Conservation (phyloP, 37 sponge, comb jelly and placozoan genomes). For the Haliclona indistincta region DNA sequence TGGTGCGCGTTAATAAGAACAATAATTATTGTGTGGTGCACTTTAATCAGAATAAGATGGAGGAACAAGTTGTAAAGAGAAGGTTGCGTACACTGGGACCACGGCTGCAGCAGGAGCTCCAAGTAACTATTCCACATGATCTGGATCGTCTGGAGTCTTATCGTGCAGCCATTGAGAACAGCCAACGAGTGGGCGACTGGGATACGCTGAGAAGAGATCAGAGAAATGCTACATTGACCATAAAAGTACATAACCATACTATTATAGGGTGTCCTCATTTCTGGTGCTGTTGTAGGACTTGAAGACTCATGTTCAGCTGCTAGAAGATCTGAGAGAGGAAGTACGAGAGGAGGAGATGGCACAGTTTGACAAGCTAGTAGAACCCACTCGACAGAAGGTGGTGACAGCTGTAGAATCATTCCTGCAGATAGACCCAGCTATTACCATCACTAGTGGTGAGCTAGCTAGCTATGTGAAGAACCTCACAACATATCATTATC, state of each 20-base stretch:
- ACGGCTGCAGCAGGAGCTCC: constrained; percentile 15
- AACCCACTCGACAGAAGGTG: constrained; percentile 21
- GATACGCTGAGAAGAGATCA: constrained; percentile 56
- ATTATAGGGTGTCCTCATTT: neutral
- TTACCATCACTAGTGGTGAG: neutral
- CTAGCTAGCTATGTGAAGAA: too few relatives aligned
- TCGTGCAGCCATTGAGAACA: constrained; percentile 37
- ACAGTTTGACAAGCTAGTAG: constrained; percentile 20
- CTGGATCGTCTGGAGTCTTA: constrained; percentile 56
- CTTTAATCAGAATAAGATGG: neutral
- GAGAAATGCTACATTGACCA: constrained; percentile 57
- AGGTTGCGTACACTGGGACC: constrained; percentile 44
- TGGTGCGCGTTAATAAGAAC: constrained; percentile 8
- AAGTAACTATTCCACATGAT: constrained; percentile 51
- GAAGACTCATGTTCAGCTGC: constrained; percentile 47
- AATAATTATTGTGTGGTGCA: neutral
- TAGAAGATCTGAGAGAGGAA: constrained; percentile 57
- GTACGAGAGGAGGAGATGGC: constrained; percentile 28
- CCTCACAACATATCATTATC: too few relatives aligned
- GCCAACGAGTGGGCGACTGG: constrained; percentile 46
- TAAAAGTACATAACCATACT: constrained; percentile 40
- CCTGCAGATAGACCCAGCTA: neutral
- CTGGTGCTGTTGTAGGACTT: constrained; percentile 44
- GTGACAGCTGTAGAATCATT: constrained; percentile 27
- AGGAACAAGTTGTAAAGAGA: neutral